Conservation (phyloP, 2,113 vertebrate species). For the Tylochromis polylepis region DNA sequence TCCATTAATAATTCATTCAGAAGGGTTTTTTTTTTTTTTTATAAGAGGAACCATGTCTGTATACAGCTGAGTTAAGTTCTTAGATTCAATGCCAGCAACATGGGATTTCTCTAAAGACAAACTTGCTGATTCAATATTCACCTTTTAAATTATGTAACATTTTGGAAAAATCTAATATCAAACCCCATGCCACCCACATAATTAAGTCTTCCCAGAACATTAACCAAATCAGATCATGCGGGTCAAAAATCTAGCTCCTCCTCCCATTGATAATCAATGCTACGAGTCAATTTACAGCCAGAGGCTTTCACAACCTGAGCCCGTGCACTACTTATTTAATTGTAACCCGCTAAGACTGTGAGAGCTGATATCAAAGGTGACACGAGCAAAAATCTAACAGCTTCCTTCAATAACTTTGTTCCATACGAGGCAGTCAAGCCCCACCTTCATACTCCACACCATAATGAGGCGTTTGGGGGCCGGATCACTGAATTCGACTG, state of each 20-base stretch:
- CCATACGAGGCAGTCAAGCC: neutral
- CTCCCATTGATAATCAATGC: conserved; percentile 56
- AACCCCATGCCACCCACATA: conserved; percentile 23
- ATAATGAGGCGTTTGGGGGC: neutral
- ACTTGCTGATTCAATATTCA: conserved; percentile 48
- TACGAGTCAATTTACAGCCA: conserved; percentile 56
- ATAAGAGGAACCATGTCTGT: neutral
- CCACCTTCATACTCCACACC: neutral
- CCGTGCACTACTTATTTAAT: conserved; percentile 54
- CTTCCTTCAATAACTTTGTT: conserved; percentile 32
- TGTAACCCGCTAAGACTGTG: conserved; percentile 24
- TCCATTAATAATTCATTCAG: conserved; percentile 44
- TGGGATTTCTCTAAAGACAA: neutral
- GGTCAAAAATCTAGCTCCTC: conserved; percentile 27
- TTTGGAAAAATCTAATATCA: conserved; percentile 29
- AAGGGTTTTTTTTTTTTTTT: conserved; percentile 3
- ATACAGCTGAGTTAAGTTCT: neutral
- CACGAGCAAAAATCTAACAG: conserved; percentile 41
- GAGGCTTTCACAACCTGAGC: conserved; percentile 31
- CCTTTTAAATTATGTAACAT: conserved; percentile 48
- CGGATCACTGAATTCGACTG: neutral
- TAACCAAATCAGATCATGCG: conserved; percentile 41
- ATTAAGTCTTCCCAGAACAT: conserved; percentile 44
- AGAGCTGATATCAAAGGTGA: conserved; percentile 37
- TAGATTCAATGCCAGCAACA: neutral